These are phyloP conservation scores for Podarcis raffonei DNA, from an alignment of 2,113 vertebrate genomes.

Conservation along the genomic window DNA sequence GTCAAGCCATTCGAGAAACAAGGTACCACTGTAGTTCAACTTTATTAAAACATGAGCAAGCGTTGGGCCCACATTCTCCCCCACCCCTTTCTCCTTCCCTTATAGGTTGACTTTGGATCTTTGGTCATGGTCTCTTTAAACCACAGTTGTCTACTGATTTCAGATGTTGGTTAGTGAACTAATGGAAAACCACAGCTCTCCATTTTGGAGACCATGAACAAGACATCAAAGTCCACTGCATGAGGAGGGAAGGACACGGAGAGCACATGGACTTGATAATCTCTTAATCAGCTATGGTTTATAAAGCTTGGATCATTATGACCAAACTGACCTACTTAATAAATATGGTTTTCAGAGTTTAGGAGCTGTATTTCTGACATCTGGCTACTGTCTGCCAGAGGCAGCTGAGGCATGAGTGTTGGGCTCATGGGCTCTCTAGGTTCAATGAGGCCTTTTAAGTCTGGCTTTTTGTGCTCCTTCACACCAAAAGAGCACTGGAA, in stretches of 20 bases:
- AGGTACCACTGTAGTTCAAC: no score
- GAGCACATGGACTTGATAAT: not conserved
- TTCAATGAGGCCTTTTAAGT: not conserved
- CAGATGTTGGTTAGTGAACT: not conserved
- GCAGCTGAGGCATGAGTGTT: constrained; percentile 35
- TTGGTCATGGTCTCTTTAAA: not conserved
- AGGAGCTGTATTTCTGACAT: constrained; percentile 15
- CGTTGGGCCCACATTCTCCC: no score
- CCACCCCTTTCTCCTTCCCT: no score
- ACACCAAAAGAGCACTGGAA: constrained; percentile 2
- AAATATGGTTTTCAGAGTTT: not conserved
- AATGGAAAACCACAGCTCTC: not conserved
- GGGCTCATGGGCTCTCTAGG: not conserved
- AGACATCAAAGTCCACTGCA: not conserved
- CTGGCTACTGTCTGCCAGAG: constrained; percentile 27
- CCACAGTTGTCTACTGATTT: not conserved
- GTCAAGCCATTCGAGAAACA: no score
- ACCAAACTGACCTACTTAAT: not conserved
- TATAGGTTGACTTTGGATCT: no score
- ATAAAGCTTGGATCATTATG: not conserved
- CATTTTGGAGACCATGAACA: not conserved
- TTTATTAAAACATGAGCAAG: no score
- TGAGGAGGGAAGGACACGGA: not conserved
- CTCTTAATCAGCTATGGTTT: not conserved
- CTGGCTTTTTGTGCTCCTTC: constrained; percentile 17